Base-by-base conservation (phyloP, 2,888 invertebrate species). In the Polylopha cassiicola region DNA sequence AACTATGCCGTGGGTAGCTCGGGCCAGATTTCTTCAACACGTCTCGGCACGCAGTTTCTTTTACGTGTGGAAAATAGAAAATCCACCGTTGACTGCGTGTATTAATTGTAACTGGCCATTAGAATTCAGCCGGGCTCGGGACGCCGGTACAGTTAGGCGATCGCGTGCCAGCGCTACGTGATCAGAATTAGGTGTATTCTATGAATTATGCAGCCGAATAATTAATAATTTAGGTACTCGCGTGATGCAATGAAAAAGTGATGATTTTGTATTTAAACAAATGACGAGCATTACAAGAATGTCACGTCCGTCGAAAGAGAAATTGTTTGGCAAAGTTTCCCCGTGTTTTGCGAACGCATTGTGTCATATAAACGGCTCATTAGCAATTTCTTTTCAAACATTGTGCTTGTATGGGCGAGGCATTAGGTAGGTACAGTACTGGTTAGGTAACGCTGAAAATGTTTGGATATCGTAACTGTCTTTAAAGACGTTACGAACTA, bases 1-100 rank as follows among this genome's bases (percentile, higher is more conserved):
- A 41, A 36, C 41, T 41, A 55, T 68, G 63, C 60, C 62, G 62
- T 65, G 69, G n/a, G n/a, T n/a, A n/a, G n/a, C n/a, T n/a, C 24
- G 28, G 28, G 73, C 76, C 73, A 73, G 74, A 76, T 80, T 79
- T 81, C 80, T 72, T 76, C 50, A 64, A 70, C 64, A 63, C 65
- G 61, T 60, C 59, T 54, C 55, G 76, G 73, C 68, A 73, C 73
- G 76, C 73, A 65, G 74, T 85, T 85, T 84, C 85, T 82, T 84
- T 84, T 84, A 82, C 84, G 81, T 82, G 82, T 79, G 68, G 80
- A 82, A 84, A 85, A 85, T 85, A 84, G 85, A 85, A 85, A 85
- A 80, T 82, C 73, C 78, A 85, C 77, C 75, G 85, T 84, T 84
- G 78, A 82, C 66, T 84, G 84, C 78, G 60, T 65, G 69, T 75